Conservation (phyloP, 2,797 vertebrate genomes). For the Australoheros facetus region DNA sequence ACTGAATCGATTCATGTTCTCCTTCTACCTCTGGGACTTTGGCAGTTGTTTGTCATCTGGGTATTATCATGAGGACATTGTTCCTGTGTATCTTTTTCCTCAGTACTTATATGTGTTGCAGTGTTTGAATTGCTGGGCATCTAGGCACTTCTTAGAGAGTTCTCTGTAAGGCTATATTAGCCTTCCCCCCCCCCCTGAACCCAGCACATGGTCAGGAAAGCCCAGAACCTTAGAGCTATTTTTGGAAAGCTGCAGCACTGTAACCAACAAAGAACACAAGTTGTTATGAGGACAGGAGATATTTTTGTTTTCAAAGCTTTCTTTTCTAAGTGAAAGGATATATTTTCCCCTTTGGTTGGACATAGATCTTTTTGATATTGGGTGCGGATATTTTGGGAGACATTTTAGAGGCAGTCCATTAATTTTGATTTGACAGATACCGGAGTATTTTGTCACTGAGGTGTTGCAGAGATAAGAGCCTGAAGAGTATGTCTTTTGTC, state of each 20-base stretch:
- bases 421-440: conserved; percentile 52
- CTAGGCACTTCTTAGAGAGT: too few species aligned
- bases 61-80: neutral
- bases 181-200: neutral
- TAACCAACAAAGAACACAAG: conserved; percentile 25
- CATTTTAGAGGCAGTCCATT: conserved; percentile 45
- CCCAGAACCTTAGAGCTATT: conserved; percentile 38
- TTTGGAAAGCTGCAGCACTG: conserved; percentile 17
- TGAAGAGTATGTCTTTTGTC: conserved; percentile 29
- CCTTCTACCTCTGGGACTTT: neutral
- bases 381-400: conserved; percentile 37
- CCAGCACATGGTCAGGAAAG: conserved; percentile 31
- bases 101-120: neutral
- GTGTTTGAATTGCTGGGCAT: neutral
- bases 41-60: neutral
- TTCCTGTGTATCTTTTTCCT: neutral
- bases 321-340: neutral
- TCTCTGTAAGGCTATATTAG: neutral
- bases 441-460: conserved; percentile 26
- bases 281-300: neutral
- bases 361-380: conserved; percentile 43
- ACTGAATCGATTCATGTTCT: conserved; percentile 2
- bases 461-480: conserved; percentile 36
- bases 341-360: conserved; percentile 21
- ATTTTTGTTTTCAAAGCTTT: conserved; percentile 19